These are phyloP conservation scores for Heterodera carotae DNA, from an alignment of 1,140 invertebrate species.

Conservation along the genomic window DNA sequence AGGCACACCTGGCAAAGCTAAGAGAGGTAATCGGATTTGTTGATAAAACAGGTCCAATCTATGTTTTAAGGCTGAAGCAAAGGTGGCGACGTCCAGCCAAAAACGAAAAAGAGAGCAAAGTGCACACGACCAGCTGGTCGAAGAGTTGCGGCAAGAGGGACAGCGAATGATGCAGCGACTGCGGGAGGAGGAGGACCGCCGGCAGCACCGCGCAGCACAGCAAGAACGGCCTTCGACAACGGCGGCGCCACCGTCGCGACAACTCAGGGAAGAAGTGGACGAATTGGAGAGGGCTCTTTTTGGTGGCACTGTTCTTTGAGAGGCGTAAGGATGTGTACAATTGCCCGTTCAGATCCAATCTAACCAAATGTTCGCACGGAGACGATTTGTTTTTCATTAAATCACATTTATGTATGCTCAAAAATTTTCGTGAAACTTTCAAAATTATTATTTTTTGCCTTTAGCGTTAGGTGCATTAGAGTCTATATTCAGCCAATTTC, in stretches of 20 bases:
- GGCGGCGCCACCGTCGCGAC: not conserved
- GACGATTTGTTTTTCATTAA: too few relatives aligned
- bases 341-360: too few relatives aligned
- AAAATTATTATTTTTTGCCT: too few relatives aligned
- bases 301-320: constrained; percentile 23
- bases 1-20: constrained; percentile 19
- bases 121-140: constrained; percentile 7
- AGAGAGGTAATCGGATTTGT: constrained; percentile 1
- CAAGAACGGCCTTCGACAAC: not conserved
- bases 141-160: constrained; percentile 26
- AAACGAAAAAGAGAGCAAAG: constrained; percentile 14
- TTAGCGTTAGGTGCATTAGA: too few relatives aligned
- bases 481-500: too few relatives aligned
- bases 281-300: constrained; percentile 23
- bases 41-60: not conserved
- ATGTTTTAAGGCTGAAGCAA: constrained; percentile 7
- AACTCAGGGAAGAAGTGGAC: constrained; percentile 25
- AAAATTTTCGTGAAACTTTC: too few relatives aligned
- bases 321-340: too few relatives aligned
- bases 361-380: too few relatives aligned
- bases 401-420: too few relatives aligned
- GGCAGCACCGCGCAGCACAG: not conserved
- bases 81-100: not conserved
- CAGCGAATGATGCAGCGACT: constrained; percentile 35
- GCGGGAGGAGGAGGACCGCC: constrained; percentile 17